A percentile compares a stretch with the other conserved stretches of the same genome.
phyloP scores from a whole-genome alignment of 2,888 invertebrate species.

The Thereva unica region DNA sequence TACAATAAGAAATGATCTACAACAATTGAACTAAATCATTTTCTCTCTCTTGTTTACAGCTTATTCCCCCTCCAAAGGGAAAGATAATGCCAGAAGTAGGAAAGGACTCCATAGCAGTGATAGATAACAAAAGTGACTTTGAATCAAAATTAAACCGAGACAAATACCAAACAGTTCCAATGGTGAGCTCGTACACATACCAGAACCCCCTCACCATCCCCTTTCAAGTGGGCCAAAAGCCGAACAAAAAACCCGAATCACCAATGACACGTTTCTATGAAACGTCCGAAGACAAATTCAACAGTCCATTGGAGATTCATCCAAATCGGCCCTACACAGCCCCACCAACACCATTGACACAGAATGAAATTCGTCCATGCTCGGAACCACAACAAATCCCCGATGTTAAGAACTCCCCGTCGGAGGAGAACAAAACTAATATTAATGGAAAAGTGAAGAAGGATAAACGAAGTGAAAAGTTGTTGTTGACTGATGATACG shows the following conservation, averaged over 20 bases:
- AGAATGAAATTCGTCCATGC: constrained; percentile 30
- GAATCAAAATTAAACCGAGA: not conserved
- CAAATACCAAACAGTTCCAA: constrained; percentile 23
- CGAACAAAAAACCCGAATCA: constrained; percentile 9
- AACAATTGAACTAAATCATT: constrained; percentile 1
- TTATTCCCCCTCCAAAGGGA: constrained; percentile 36
- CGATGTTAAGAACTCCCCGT: constrained; percentile 3
- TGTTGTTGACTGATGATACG: too few species aligned
- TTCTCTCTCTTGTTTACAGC: constrained; percentile 9
- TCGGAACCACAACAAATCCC: constrained; percentile 29
- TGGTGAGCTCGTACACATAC: constrained; percentile 52
- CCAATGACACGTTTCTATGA: constrained; percentile 15
- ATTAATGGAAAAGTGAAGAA: not conserved
- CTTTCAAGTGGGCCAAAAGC: constrained; percentile 42
- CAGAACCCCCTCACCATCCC: constrained; percentile 55
- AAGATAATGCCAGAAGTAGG: constrained; percentile 56
- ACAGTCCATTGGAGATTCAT: not conserved
- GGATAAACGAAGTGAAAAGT: too few species aligned
- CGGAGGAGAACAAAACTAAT: constrained; percentile 8
- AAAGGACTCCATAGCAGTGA: constrained; percentile 52
- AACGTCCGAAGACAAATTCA: not conserved
- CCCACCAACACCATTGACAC: constrained; percentile 3
- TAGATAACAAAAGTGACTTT: constrained; percentile 45
- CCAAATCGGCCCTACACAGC: constrained; percentile 32
- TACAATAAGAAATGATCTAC: too few species aligned